Evolutionary conservation across 2,797 vertebrate genomes (phyloP).

Genomic region (Poliocrania exsul): DNA sequence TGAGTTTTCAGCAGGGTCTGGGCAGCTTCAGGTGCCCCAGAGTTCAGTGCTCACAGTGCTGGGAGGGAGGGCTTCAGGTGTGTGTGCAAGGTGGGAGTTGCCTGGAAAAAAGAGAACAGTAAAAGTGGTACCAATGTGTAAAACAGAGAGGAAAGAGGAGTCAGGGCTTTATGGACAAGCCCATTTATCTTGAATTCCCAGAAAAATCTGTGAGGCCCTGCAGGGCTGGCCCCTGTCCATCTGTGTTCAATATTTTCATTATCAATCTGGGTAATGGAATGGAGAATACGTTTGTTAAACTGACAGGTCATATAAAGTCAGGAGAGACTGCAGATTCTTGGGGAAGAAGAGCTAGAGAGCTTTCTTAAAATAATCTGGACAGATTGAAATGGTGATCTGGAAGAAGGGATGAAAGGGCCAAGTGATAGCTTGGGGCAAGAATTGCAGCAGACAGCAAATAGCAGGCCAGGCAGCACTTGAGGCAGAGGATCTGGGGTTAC

Average conservation of each 20-base stretch:
- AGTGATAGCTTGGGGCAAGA: background rate
- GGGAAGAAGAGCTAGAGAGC: background rate
- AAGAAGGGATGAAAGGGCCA: background rate
- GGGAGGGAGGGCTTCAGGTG: background rate
- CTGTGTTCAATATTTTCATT: slow-evolving; percentile 55
- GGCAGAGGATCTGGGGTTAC: background rate
- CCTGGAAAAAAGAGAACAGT: background rate
- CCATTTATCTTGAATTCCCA: slow-evolving; percentile 46
- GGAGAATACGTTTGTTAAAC: slow-evolving; percentile 46
- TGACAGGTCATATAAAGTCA: slow-evolving; percentile 25
- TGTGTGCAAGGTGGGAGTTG: accelerated
- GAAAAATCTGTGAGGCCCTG: slow-evolving; percentile 48
- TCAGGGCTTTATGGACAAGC: background rate
- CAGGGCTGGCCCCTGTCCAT: slow-evolving; percentile 60
- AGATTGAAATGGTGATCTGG: slow-evolving; percentile 19
- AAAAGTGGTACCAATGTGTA: background rate
- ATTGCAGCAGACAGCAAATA: background rate
- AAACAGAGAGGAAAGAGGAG: background rate
- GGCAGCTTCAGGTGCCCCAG: background rate
- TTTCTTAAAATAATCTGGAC: background rate
- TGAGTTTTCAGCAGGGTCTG: background rate
- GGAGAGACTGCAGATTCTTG: background rate
- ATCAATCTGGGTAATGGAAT: slow-evolving; percentile 59
- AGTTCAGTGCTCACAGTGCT: background rate
- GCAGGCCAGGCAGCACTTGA: background rate